Base-by-base conservation (phyloP, 2,888 invertebrate species). In the Protophormia terraenovae region DNA sequence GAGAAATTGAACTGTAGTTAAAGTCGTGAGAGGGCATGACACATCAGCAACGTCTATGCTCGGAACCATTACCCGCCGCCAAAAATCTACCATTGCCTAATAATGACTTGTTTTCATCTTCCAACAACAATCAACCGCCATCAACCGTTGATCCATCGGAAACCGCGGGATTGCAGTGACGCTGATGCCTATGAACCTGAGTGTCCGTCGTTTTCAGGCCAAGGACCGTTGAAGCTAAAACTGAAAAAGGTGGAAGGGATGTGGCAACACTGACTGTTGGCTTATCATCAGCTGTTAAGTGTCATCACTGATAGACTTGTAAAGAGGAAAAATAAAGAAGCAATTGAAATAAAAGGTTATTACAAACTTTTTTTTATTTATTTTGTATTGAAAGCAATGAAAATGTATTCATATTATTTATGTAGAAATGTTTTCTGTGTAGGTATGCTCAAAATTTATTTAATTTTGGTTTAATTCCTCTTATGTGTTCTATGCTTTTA, bases 1-100 rank as follows among this genome's bases (percentile, higher is more conserved):
- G 60, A 83, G 83, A 45, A 85, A 85, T 75, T 78, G 47, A 47
- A 85, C 47, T 76, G 69, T 80, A 66, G 77, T 78, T 7, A 58
- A 35, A 69, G 38, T 76, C 14, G 38, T 35, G 22, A 73, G 78
- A 73, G 73, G 60, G 73, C 19, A 50, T 78, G 73, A 77, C 77
- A 78, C 27, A 67, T 78, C 55, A 79, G 78, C 41, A 67, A 64
- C 24, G 47, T 19, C 69, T 32, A 55, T 53, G 5, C 12, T 22
- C 53, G 14, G 41, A 64, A 19, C 24, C n/a, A n/a, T n/a, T n/a
- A 41, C 41, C 50, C 69, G 12, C 35, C 32, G 29, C 5, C 47
- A 24, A 45, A 66, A 35, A 71, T 66, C 64, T 64, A 64, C 55
- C 55, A 53, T 27, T 53, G 47, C 53, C 66, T 16, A 41, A 29